Conservation (phyloP, 2,797 vertebrate species). For the Natrix natrix region DNA sequence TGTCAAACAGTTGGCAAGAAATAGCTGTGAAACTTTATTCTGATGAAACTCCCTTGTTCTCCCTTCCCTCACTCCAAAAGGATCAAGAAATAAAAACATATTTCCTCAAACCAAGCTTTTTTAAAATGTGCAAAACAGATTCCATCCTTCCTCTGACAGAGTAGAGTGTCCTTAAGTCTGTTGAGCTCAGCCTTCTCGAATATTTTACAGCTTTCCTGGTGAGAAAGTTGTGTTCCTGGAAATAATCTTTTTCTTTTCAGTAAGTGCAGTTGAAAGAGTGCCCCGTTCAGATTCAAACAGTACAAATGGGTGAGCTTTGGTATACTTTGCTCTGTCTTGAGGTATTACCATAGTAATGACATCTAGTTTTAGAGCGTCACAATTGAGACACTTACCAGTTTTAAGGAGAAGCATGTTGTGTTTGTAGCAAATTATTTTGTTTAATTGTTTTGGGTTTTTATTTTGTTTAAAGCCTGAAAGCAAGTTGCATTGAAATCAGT, state of each 20-base stretch:
- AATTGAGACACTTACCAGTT: slow-evolving; percentile 28
- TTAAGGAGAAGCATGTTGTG: neutral
- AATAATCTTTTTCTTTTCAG: neutral
- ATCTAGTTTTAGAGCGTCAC: neutral
- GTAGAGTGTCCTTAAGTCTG: neutral
- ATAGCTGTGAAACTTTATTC: slow-evolving; percentile 60
- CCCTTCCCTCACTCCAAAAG: neutral
- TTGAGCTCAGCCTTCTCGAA: neutral
- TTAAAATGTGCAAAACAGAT: slow-evolving; percentile 8
- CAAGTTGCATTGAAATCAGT: slow-evolving; percentile 21
- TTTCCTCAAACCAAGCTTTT: slow-evolving; percentile 33
- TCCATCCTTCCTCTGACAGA: neutral
- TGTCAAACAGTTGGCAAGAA: slow-evolving; percentile 70
- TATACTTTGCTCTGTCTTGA: neutral
- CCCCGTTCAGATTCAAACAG: neutral
- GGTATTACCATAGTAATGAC: neutral
- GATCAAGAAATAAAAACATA: slow-evolving; percentile 23
- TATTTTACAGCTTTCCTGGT: neutral
- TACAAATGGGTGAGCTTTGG: neutral
- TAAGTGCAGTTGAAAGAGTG: neutral
- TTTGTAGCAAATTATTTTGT: neutral
- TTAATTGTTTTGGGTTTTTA: neutral
- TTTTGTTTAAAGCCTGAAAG: neutral
- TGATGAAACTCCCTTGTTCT: slow-evolving; percentile 25
- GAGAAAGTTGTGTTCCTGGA: neutral